Conservation (phyloP, 2,797 vertebrate species). For the Hyperoplus lanceolatus region DNA sequence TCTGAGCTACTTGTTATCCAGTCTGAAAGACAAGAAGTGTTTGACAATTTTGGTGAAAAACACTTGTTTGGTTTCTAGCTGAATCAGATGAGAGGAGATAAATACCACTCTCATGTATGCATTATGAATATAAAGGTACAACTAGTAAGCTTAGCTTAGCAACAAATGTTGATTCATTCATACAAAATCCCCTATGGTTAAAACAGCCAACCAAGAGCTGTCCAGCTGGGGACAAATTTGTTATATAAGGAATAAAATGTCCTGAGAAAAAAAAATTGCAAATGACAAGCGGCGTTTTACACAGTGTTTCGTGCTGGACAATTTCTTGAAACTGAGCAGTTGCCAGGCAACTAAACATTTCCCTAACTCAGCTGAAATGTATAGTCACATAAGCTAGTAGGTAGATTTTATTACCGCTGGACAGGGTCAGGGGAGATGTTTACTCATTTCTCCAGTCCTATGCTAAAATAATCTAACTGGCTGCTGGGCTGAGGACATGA, state of each 20-base stretch:
- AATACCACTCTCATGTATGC: neutral
- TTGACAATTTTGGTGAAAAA: neutral
- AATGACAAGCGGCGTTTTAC: neutral
- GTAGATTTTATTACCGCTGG: neutral
- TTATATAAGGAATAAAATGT: neutral
- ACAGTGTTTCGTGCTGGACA: neutral
- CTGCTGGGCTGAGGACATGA: neutral
- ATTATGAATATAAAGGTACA: neutral
- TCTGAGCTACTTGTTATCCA: conserved; percentile 2
- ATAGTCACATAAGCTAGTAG: neutral
- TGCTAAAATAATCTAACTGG: conserved; percentile 14
- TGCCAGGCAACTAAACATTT: too few species aligned
- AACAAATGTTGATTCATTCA: neutral
- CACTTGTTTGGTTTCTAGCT: neutral
- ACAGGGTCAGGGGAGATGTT: neutral
- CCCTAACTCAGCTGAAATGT: too few species aligned
- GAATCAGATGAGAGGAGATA: neutral
- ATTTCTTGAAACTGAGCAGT: neutral
- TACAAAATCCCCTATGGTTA: neutral
- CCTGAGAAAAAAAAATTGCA: neutral
- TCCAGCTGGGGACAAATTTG: neutral
- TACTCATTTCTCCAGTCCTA: neutral
- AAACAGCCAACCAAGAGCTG: neutral
- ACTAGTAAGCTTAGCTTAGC: neutral
- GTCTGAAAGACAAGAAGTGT: neutral